A percentile compares a stretch with the other conserved stretches of the same genome.
Evolutionary conservation across 2,113 vertebrate genomes (phyloP).

Genomic region (Bettongia penicillata): DNA sequence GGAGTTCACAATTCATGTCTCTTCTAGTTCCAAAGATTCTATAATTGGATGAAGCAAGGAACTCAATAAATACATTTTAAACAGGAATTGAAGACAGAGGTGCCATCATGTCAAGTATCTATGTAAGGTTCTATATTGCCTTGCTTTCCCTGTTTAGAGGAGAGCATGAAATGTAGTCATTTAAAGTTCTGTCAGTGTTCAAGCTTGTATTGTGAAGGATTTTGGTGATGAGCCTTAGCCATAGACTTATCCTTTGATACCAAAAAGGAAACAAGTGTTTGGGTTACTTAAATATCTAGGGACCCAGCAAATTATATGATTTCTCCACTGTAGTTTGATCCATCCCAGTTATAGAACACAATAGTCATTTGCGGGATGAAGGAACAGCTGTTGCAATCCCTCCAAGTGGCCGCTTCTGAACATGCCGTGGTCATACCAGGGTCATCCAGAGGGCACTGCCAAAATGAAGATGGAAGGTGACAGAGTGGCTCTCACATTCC

Average conservation of each 20-base stretch:
- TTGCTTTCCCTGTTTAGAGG: conserved; percentile 69
- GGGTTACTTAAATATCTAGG: conserved; percentile 18
- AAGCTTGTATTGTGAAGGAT: conserved; percentile 74
- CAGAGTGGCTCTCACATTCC: neutral
- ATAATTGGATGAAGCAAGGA: conserved; percentile 40
- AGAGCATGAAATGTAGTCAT: conserved; percentile 70
- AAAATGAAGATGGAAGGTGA: neutral
- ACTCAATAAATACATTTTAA: conserved; percentile 44
- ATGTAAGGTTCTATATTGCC: conserved; percentile 61
- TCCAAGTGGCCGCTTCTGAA: conserved; percentile 9
- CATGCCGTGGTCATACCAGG: neutral
- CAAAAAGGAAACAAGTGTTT: conserved; percentile 22
- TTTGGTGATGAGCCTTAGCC: conserved; percentile 69
- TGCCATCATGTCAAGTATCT: conserved; percentile 61
- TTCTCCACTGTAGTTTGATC: neutral
- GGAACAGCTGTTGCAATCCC: neutral
- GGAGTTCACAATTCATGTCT: conserved; percentile 56
- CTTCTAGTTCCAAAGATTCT: conserved; percentile 29
- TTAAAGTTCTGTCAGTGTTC: conserved; percentile 45
- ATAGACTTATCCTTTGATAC: conserved; percentile 56
- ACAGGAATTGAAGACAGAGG: conserved; percentile 70
- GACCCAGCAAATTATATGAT: conserved; percentile 19
- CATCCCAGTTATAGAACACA: neutral
- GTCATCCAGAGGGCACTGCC: neutral
- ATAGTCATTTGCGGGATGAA: neutral